Evolutionary conservation across 2,797 vertebrate species (phyloP).

Genomic region (Avahi laniger): DNA sequence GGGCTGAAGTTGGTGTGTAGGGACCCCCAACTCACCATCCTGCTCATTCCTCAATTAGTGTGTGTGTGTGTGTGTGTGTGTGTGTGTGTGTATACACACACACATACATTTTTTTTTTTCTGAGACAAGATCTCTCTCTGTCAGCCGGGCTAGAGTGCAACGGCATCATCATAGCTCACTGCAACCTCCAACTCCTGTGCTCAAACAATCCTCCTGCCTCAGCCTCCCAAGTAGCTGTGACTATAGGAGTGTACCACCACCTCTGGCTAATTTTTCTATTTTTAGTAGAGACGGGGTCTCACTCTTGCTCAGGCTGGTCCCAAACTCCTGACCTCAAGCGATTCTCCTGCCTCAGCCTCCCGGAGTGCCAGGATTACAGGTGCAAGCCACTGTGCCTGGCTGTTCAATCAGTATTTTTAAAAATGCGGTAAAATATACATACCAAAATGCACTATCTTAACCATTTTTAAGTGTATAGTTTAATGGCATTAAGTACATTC

Average conservation of each 20-base stretch:
- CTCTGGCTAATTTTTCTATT: background rate
- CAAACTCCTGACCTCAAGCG: too few species aligned
- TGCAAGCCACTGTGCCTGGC: background rate
- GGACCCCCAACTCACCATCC: too few species aligned
- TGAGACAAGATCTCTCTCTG: background rate
- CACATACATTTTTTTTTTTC: background rate
- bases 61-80: too few species aligned
- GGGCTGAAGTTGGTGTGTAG: rapidly evolving
- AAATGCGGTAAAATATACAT: background rate
- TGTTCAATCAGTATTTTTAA: rapidly evolving
- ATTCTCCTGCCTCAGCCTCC: background rate
- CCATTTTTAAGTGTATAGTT: rapidly evolving
- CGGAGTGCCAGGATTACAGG: background rate
- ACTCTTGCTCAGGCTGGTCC: background rate
- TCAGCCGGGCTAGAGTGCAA: background rate
- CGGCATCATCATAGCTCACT: background rate
- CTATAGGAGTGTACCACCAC: background rate
- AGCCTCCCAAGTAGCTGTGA: background rate
- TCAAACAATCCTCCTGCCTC: background rate
- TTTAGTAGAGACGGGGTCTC: background rate
- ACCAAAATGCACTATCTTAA: rapidly evolving
- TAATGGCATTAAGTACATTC: background rate
- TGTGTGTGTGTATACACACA: too few species aligned
- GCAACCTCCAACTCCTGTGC: background rate
- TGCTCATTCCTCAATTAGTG: rapidly evolving